These are phyloP conservation scores for Troides helena DNA, from an alignment of 2,888 invertebrate species.

Conservation along the genomic window DNA sequence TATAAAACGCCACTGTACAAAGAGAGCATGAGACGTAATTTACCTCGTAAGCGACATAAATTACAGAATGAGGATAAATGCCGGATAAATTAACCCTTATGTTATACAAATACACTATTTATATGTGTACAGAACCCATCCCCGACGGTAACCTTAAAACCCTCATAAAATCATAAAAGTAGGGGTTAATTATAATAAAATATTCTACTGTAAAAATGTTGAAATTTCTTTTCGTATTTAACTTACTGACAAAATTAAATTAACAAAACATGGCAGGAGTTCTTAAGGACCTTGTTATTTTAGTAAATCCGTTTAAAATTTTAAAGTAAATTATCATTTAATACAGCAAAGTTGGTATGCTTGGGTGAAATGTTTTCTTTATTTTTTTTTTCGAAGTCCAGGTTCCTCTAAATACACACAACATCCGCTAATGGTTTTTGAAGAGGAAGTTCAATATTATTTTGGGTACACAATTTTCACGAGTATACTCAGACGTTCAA, in stretches of 20 bases:
- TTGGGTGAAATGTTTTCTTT: neutral
- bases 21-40: conserved; percentile 6
- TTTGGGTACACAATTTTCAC: conserved; percentile 73
- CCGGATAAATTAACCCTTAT: conserved; percentile 12
- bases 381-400: neutral
- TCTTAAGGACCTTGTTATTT: too few relatives aligned
- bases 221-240: too few relatives aligned
- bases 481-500: conserved; percentile 58
- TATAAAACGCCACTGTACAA: neutral
- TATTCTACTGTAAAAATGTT: too few relatives aligned
- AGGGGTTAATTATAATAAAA: neutral
- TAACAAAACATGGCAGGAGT: neutral
- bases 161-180: conserved; percentile 18
- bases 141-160: conserved; percentile 6
- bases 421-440: conserved; percentile 42
- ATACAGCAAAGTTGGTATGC: neutral
- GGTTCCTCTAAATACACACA: conserved; percentile 55
- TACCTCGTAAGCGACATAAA: conserved; percentile 13
- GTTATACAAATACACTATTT: neutral
- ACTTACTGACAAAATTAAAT: neutral
- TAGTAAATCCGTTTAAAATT: too few relatives aligned
- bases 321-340: too few relatives aligned
- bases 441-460: conserved; percentile 64
- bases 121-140: conserved; percentile 6
- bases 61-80: conserved; percentile 21